Evolutionary conservation across 2,113 vertebrate species (phyloP).

Genomic region (Leucoraja erinaceus): DNA sequence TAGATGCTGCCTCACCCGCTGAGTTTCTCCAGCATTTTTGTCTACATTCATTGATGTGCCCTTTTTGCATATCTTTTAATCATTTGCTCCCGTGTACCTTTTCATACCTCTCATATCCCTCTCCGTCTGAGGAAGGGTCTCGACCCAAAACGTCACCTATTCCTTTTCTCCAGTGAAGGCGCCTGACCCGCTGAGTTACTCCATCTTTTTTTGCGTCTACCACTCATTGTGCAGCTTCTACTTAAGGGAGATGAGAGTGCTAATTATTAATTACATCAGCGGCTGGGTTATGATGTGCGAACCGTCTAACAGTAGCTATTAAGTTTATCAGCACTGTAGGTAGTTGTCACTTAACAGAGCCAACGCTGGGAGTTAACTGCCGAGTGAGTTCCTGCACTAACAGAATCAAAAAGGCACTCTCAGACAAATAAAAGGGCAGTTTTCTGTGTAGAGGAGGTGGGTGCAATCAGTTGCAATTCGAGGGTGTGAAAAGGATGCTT

Average conservation of each 20-base stretch:
- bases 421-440: conserved; percentile 1
- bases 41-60: not conserved
- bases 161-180: no score
- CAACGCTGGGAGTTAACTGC: not conserved
- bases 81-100: no score
- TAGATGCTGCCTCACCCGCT: no score
- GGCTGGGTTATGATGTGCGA: not conserved
- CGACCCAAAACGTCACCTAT: no score
- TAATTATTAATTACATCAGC: conserved; percentile 27
- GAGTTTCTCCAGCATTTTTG: no score
- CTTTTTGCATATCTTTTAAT: no score
- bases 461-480: not conserved
- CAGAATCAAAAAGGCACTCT: not conserved
- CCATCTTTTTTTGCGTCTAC: no score
- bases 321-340: conserved; percentile 16
- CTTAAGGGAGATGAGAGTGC: not conserved
- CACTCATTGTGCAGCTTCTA: not conserved
- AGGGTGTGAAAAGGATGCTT: not conserved
- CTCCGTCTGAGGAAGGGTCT: no score
- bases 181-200: no score
- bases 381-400: not conserved
- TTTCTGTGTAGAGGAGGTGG: not conserved
- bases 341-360: not conserved
- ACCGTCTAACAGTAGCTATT: not conserved
- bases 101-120: no score